Percentiles rank a stretch among this genome's conserved stretches.
These are phyloP conservation scores for Gracilinanus agilis DNA, from an alignment of 2,113 vertebrate genomes.

Conservation along the genomic window DNA sequence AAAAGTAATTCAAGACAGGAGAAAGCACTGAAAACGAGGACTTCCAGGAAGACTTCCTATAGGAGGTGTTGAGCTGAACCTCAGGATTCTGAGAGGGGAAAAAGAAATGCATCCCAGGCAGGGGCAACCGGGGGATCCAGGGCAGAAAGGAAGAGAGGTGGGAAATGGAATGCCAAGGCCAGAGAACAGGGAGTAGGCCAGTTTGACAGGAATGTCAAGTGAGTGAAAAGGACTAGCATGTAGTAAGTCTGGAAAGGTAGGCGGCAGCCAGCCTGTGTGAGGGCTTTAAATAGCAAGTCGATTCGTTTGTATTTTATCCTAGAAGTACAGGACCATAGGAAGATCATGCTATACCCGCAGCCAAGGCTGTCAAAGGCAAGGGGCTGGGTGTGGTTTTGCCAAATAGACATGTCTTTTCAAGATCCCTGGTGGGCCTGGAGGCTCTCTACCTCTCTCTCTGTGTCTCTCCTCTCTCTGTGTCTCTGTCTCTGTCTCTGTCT, in stretches of 20 bases:
- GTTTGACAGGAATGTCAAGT: background rate
- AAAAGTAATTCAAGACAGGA: background rate
- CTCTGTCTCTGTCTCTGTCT: no score
- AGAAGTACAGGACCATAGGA: background rate
- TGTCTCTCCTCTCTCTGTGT: no score
- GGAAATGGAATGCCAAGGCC: background rate
- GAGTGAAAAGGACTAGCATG: background rate
- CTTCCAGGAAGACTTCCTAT: background rate
- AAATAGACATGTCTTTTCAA: no score
- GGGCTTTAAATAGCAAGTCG: background rate
- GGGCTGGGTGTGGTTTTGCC: no score
- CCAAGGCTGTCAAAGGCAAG: background rate
- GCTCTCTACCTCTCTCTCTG: no score
- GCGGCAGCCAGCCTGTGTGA: background rate
- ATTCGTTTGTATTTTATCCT: background rate
- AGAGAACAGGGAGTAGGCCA: background rate
- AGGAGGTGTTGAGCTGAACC: background rate
- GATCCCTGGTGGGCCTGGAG: no score
- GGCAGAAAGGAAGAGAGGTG: background rate
- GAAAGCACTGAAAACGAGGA: background rate
- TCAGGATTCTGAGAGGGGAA: background rate
- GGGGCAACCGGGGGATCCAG: background rate
- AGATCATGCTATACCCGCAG: background rate
- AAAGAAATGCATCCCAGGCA: background rate
- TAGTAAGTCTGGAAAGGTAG: background rate